Evolutionary conservation across 2,888 invertebrate species (phyloP).

Genomic region (Erannis defoliaria): DNA sequence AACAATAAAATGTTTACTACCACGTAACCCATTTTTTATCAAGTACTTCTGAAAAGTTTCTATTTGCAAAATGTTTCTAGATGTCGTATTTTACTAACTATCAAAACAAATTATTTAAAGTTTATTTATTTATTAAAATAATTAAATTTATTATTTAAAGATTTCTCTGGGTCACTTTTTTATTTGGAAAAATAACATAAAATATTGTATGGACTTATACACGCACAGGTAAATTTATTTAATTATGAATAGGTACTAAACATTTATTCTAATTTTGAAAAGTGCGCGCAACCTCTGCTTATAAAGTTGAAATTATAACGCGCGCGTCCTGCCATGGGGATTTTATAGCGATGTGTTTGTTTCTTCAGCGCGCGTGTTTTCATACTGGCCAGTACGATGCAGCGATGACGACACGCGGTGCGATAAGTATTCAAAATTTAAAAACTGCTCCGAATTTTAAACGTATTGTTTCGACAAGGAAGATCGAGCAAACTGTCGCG

Average conservation of each 20-base stretch:
- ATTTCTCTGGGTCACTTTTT: neutral
- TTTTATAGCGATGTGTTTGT: slow-evolving; percentile 49
- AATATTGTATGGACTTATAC: no score
- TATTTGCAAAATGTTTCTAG: neutral
- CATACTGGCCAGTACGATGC: slow-evolving; percentile 17
- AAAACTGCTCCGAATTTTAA: slow-evolving; percentile 23
- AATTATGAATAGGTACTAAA: no score
- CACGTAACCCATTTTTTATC: slow-evolving; percentile 28
- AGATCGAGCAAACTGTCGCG: neutral
- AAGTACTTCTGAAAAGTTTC: neutral
- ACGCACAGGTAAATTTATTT: no score
- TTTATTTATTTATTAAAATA: neutral
- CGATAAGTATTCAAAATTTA: slow-evolving; percentile 18
- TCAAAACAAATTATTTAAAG: neutral
- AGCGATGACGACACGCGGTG: slow-evolving; percentile 14
- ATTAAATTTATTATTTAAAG: neutral
- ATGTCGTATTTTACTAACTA: neutral
- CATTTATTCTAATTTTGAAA: neutral
- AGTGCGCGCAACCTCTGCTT: slow-evolving; percentile 33
- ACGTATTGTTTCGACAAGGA: slow-evolving; percentile 19
- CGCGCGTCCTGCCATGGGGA: slow-evolving; percentile 44
- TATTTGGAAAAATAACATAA: neutral
- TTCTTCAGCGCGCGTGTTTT: slow-evolving; percentile 43
- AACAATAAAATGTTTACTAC: slow-evolving; percentile 33
- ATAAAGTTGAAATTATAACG: slow-evolving; percentile 37